Evolutionary conservation across 2,888 invertebrate genomes (phyloP).

Genomic region (Hoplodrina blanda): DNA sequence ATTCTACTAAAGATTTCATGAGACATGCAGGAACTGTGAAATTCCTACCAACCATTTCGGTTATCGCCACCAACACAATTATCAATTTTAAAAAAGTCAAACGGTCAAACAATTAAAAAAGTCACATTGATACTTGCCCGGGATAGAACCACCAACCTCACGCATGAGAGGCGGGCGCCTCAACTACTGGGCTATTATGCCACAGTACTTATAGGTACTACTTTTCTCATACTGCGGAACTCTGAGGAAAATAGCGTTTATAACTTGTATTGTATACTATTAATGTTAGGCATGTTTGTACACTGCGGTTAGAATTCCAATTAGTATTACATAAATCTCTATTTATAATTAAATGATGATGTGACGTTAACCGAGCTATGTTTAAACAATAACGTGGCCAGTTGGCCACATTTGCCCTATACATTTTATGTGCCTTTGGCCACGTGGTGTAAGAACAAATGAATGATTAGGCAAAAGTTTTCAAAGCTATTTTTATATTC

Average conservation of each 20-base stretch:
- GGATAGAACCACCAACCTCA: no score
- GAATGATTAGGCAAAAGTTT: not conserved
- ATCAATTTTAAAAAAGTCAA: no score
- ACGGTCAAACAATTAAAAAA: no score
- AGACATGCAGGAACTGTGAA: no score
- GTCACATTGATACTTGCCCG: no score
- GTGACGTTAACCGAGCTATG: not conserved
- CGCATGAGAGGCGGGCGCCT: no score
- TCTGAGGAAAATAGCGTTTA: constrained; percentile 33
- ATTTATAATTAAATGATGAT: constrained; percentile 28
- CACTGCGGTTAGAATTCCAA: constrained; percentile 46
- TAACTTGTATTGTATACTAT: constrained; percentile 1
- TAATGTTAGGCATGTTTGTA: not conserved
- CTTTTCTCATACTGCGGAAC: no score
- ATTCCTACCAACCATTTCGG: no score
- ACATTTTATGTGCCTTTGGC: constrained; percentile 4
- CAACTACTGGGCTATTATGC: no score
- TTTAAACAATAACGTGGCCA: not conserved
- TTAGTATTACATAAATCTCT: constrained; percentile 35
- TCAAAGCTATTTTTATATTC: constrained; percentile 7
- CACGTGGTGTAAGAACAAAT: constrained; percentile 4
- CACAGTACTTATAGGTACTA: no score
- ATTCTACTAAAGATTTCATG: no score
- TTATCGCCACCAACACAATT: no score
- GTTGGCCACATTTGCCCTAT: not conserved